These are phyloP conservation scores for Garrulus glandarius DNA, from an alignment of 2,797 vertebrate genomes.

Conservation along the genomic window DNA sequence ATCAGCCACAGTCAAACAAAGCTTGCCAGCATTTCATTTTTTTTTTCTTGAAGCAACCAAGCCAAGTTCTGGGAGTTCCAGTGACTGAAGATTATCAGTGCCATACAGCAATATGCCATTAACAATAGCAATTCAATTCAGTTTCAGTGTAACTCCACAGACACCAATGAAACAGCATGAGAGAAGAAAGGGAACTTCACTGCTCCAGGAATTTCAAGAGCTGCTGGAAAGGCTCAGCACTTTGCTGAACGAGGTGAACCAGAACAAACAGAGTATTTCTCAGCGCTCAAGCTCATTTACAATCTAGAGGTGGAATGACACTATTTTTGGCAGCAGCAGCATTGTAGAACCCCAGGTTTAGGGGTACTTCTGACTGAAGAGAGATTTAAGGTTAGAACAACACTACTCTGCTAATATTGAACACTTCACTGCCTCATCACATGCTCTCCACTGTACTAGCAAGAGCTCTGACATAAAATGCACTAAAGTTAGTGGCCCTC, in stretches of 20 bases:
- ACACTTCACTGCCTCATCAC: not conserved
- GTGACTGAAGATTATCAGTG: not conserved
- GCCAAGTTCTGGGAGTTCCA: not conserved
- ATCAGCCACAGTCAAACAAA: not conserved
- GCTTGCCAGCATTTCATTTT: not conserved
- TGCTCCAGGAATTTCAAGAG: not conserved
- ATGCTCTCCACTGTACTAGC: not conserved
- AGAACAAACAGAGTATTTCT: not conserved
- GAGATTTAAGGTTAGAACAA: slow-evolving; percentile 19
- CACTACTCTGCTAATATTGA: not conserved
- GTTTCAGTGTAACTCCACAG: not conserved
- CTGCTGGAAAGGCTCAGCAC: not conserved
- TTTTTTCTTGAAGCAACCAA: not conserved
- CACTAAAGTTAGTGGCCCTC: not conserved
- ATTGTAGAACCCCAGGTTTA: not conserved
- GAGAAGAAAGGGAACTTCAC: not conserved
- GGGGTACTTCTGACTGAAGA: not conserved
- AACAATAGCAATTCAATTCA: not conserved
- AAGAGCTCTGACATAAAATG: not conserved
- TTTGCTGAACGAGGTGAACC: not conserved
- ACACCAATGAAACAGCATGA: not conserved
- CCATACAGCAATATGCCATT: not conserved
- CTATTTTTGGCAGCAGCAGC: not conserved
- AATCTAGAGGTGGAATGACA: not conserved
- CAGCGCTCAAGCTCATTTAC: not conserved